Evolutionary conservation across 2,113 vertebrate genomes (phyloP), one percentile per base, ranked within the genome.

Genomic region (Oreochromis aureus): DNA sequence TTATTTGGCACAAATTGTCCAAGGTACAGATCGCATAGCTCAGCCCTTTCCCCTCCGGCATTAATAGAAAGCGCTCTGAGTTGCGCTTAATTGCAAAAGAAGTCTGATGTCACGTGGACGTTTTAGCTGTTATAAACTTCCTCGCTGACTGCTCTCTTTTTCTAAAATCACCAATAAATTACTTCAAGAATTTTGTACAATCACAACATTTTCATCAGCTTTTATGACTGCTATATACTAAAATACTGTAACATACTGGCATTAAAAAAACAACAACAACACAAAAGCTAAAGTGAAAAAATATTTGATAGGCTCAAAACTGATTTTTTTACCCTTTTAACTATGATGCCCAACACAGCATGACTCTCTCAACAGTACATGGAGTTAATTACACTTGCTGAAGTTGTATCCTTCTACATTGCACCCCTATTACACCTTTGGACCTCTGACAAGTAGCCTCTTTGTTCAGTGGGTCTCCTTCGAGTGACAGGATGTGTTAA

Each of bases 1-100:
- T 95, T 95, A 95, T 96, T 96, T 96, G 96, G 95, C 95, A 93
- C 91, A 95, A 95, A 94, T 94, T 91, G 86, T 88, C 89, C 87
- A 78, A 87, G 93, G 94, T 92, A 90, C 92, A 93, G 94, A 93
- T 96, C 91, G 91, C 93, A 91, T 89, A 82, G 92, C 91, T 93
- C 85, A 54, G 87, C 80, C 85, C 46, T 80, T 79, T 93, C 61
- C 76, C 84, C 82, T 51, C 41, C 39, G 71, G 87, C 83, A 44
- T 90, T 89, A 91, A 92, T 89, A 93, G 87, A 93, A 93, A 92
- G 55, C 32, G 58, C 81, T 91, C 32, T 89, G 86, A 94, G 76
- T 82, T 89, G 80, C 76, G 85, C 82, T 93, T 92, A 92, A 95
- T 96, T 93, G 55, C 89, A 89, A 91, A 87, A 91, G 87, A 90